Percentiles rank a stretch among this genome's conserved stretches.
Evolutionary conservation across 2,113 vertebrate species (phyloP).

Genomic region (human (Homo sapiens)): GRCh38 chr12:50564001-50564500

Average conservation of each 20-base stretch:
- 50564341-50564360: not conserved
- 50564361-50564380: not conserved
- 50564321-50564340: not conserved
- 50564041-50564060: not conserved
- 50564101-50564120: not conserved
- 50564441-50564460: not conserved
- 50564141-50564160: constrained; percentile 3
- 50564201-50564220: not conserved
- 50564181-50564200: not conserved
- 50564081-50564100: constrained; percentile 7
- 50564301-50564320: not conserved
- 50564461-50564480: no score
- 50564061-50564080: not conserved
- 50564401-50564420: not conserved
- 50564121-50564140: not conserved
- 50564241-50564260: not conserved
- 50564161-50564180: not conserved
- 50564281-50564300: not conserved
- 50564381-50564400: not conserved
- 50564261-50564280: not conserved
- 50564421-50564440: not conserved
- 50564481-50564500: constrained; percentile 2
- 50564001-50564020: not conserved
- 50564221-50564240: not conserved
- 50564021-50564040: not conserved